A percentile compares a stretch with the other conserved stretches of the same genome.
phyloP scores from a whole-genome alignment of 2,888 invertebrate species.

The Plutella xylostella region DNA sequence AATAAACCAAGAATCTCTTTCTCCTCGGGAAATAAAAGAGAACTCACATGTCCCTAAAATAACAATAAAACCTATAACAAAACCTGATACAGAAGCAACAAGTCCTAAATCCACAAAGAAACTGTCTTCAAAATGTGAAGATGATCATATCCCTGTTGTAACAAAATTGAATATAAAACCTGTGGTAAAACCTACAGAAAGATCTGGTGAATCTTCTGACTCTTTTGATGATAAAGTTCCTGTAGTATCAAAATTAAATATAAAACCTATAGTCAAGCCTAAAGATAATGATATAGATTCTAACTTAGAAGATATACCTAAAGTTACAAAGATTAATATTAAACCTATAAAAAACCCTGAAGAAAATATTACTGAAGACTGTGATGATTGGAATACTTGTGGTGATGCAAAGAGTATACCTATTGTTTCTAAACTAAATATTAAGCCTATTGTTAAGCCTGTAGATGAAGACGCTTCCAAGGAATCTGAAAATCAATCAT shows the following conservation, averaged over 20 bases:
- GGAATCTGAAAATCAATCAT: constrained; percentile 56
- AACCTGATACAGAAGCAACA: constrained; percentile 34
- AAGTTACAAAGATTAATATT: constrained; percentile 65
- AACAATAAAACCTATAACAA: constrained; percentile 65
- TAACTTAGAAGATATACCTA: constrained; percentile 60
- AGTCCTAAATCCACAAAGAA: constrained; percentile 28
- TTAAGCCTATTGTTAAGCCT: constrained; percentile 69
- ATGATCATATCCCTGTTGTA: constrained; percentile 49
- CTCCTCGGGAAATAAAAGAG: constrained; percentile 40
- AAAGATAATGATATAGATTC: constrained; percentile 56
- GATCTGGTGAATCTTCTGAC: constrained; percentile 34
- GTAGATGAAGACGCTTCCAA: constrained; percentile 41
- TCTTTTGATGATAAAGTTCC: constrained; percentile 51
- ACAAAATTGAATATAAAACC: constrained; percentile 61
- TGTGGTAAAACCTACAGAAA: constrained; percentile 51
- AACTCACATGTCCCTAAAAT: constrained; percentile 66
- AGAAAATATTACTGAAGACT: constrained; percentile 51
- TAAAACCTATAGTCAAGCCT: constrained; percentile 63
- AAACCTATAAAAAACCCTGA: constrained; percentile 65
- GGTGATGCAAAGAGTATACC: constrained; percentile 55
- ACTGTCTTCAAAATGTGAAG: constrained; percentile 31
- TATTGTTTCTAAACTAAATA: constrained; percentile 63
- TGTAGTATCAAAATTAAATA: constrained; percentile 67
- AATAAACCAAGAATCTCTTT: constrained; percentile 34
- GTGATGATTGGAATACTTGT: constrained; percentile 50